Evolutionary conservation across 1,140 invertebrate species (phyloP).

Genomic region (Drosophila parvula): DNA sequence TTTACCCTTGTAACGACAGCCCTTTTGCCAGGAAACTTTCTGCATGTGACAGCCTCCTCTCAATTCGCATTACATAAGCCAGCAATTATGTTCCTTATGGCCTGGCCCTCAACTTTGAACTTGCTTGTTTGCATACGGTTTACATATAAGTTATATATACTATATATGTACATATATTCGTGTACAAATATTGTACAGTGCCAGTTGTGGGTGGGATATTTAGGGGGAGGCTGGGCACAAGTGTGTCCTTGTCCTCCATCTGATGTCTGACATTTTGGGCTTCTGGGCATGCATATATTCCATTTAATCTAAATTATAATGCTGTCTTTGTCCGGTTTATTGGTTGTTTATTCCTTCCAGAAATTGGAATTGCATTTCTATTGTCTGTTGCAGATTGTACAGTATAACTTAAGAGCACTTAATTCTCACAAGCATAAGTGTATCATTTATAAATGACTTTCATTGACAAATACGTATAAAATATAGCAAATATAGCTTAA

Average conservation of each 20-base stretch:
- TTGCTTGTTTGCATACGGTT: conserved; percentile 25
- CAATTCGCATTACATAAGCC: conserved; percentile 53
- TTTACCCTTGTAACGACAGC: conserved; percentile 12
- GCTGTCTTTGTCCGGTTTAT: conserved; percentile 10
- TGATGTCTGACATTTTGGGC: conserved; percentile 11
- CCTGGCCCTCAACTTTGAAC: conserved; percentile 53
- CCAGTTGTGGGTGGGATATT: background rate
- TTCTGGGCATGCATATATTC: conserved; percentile 8
- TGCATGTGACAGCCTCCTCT: conserved; percentile 39
- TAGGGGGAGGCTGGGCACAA: background rate
- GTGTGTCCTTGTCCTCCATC: conserved; percentile 29
- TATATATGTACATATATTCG: background rate
- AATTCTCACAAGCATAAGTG: background rate
- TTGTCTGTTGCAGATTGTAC: background rate
- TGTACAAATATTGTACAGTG: conserved; percentile 2
- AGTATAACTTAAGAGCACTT: background rate
- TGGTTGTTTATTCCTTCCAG: conserved; percentile 1
- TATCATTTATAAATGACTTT: too few species aligned
- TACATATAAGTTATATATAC: conserved; percentile 2
- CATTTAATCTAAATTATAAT: conserved; percentile 11
- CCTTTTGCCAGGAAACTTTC: conserved; percentile 27
- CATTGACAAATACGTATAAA: too few species aligned
- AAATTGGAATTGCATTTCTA: background rate
- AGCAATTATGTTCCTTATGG: conserved; percentile 50
- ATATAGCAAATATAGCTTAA: too few species aligned